These are phyloP conservation scores for Hydriomena furcata DNA, from an alignment of 2,888 invertebrate genomes.

Conservation along the genomic window DNA sequence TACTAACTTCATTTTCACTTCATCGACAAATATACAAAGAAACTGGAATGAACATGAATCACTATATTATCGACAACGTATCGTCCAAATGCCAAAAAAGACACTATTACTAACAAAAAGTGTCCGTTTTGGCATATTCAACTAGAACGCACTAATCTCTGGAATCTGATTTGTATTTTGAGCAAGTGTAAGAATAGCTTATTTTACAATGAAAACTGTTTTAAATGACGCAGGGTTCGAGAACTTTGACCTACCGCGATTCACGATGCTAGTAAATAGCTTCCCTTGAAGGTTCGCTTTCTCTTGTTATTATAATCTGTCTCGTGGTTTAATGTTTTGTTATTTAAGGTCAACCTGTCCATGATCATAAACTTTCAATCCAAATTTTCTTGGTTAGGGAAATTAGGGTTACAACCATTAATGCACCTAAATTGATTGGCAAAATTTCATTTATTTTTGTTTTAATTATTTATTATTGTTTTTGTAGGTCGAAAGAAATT, in stretches of 20 bases:
- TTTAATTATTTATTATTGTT: constrained; percentile 18
- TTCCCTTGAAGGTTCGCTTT: constrained; percentile 14
- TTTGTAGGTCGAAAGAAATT: constrained; percentile 29
- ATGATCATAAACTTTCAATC: background rate
- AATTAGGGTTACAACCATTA: background rate
- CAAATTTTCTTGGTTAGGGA: background rate
- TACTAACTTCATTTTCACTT: too few species aligned
- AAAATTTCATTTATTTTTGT: constrained; percentile 1
- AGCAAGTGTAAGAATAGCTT: too few species aligned
- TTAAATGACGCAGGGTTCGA: background rate
- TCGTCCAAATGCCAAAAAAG: too few species aligned
- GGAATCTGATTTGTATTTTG: too few species aligned
- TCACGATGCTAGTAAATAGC: constrained; percentile 7
- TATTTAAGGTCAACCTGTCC: background rate
- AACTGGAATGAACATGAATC: too few species aligned
- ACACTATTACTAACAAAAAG: too few species aligned
- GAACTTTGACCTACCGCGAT: constrained; percentile 16
- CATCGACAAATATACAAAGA: too few species aligned
- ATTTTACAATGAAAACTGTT: background rate
- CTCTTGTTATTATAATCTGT: constrained; percentile 12
- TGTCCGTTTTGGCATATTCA: too few species aligned
- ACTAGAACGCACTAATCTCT: too few species aligned
- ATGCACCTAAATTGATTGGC: background rate
- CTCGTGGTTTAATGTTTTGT: constrained; percentile 4
- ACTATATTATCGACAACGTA: too few species aligned